Evolutionary conservation across 2,888 invertebrate species (phyloP), one percentile per base, ranked within the genome.

Genomic region (Cerastis leucographa): DNA sequence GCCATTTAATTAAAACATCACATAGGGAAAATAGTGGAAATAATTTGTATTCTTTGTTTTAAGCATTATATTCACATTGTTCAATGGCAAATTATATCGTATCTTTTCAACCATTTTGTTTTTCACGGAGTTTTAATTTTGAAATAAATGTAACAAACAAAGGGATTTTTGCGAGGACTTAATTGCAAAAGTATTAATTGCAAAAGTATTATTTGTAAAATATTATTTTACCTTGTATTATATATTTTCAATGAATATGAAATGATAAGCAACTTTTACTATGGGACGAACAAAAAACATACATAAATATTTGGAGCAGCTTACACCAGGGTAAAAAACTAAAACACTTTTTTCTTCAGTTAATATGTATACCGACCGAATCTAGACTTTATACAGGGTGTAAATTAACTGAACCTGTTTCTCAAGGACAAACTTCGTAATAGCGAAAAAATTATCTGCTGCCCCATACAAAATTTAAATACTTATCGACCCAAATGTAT

Each of bases 1-100:
- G 59, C 42, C 25, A 65, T 54, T 59, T 70, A 77, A 80, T 80
- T 80, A 51, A 78, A 78, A 83, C 25, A 56, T 77, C 35, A 70
- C n/a, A 8, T 14, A 42, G 35, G n/a, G 11, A 54, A 61, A 70
- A 46, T 66, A 25, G 65, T 61, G 22, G 3, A 19, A 44, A 44
- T 59, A 51, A 68, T 61, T 68, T 59, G 17, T 40, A 40, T 22
- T 17, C 64, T 82, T 76, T 69, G 19, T 59, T 54, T 42, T 42
- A 54, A 12, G 40, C 25, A 19, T 22, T 29, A 69, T 54, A 49
- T 51, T 22, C 44, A 17, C 19, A 59, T 35, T 64, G 14, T 67
- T 76, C 54, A 56, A 64, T 35, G 35, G 8, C 11, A 25, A 66
- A 80, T 72, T 74, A 12, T 72, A 35, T 56, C 40, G 25, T 69